These are phyloP conservation scores for Acleris literana DNA, from an alignment of 2,888 invertebrate genomes.

Conservation along the genomic window DNA sequence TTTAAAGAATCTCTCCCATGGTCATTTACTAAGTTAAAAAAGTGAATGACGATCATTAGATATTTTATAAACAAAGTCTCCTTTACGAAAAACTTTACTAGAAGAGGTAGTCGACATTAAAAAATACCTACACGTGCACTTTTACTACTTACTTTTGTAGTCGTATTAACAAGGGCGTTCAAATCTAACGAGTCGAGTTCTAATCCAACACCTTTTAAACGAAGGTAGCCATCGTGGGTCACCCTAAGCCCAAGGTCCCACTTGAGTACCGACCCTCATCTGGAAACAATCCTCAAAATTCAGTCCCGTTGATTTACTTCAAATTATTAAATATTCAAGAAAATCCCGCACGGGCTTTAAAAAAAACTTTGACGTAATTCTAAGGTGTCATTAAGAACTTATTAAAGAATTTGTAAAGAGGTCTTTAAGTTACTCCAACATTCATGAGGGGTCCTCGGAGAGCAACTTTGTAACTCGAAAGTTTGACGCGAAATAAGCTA, in stretches of 20 bases:
- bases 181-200: too few species aligned
- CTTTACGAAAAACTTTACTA: too few species aligned
- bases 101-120: too few species aligned
- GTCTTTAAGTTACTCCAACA: slow-evolving; percentile 53
- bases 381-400: slow-evolving; percentile 50
- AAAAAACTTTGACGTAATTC: slow-evolving; percentile 33
- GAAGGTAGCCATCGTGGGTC: slow-evolving; percentile 6
- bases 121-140: too few species aligned
- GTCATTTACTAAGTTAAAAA: too few species aligned
- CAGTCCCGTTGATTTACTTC: slow-evolving; percentile 10
- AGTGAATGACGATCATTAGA: too few species aligned
- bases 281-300: slow-evolving; percentile 16
- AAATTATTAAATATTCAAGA: slow-evolving; percentile 22
- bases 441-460: slow-evolving; percentile 50
- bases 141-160: too few species aligned
- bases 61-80: too few species aligned
- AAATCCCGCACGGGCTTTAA: slow-evolving; percentile 46
- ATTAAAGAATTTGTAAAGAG: slow-evolving; percentile 60
- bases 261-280: slow-evolving; percentile 17
- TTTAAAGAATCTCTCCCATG: too few species aligned
- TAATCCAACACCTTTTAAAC: slow-evolving; percentile 11
- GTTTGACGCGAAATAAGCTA: slow-evolving; percentile 47
- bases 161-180: too few species aligned
- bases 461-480: slow-evolving; percentile 46
- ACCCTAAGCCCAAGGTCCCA: slow-evolving; percentile 14